Base-by-base conservation (phyloP, 2,888 invertebrate genomes). In the Agrilus biguttatus region DNA sequence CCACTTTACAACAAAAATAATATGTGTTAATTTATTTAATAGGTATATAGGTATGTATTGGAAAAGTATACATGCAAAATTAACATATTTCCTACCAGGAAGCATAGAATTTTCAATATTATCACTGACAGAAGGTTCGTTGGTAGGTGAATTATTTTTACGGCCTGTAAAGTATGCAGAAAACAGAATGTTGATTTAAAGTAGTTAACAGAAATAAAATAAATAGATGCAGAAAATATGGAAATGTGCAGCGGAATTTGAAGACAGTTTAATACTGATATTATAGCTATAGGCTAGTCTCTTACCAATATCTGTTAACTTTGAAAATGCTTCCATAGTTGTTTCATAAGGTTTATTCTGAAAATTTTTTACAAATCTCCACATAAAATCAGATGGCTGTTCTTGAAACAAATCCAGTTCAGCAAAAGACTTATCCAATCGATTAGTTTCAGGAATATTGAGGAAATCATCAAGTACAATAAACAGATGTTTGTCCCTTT, bases 251-350 rank as follows among this genome's bases (percentile, higher is more conserved):
- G 10, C 2, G 10, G 28, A 23, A 23, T 8, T 23, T 8, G 23
- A 28, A 10, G 10, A 5, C 28, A 28, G 5, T 10, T 21, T 12
- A n/a, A 45, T 8, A 14, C 28, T 33, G 13, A 14, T 36, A n/a
- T 5, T 19, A 37, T 10, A 21, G 4, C 21, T 6, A 21, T 21
- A 7, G 28, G 10, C 28, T 44, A 40, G 28, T 42, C 41, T 44
- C 66, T 75, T 72, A 71, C 77, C 77, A 58, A 83, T 81, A 65
- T 86, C 83, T 10, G 87, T 83, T 19, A 92, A 74, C 67, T 89
- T 90, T 19, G 88, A 82, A 65, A 92, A 88, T 1, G 88, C 83
- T 55, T 84, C 85, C 70, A 89, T 63, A 0, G 90, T 84, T 1
- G 87, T 82, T 57, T 83, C 84, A 58, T 85, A 85, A 0, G 92